These are phyloP conservation scores for Spongilla lacustris DNA, from an alignment of 37 sponge, comb jelly and placozoan species.

Conservation along the genomic window DNA sequence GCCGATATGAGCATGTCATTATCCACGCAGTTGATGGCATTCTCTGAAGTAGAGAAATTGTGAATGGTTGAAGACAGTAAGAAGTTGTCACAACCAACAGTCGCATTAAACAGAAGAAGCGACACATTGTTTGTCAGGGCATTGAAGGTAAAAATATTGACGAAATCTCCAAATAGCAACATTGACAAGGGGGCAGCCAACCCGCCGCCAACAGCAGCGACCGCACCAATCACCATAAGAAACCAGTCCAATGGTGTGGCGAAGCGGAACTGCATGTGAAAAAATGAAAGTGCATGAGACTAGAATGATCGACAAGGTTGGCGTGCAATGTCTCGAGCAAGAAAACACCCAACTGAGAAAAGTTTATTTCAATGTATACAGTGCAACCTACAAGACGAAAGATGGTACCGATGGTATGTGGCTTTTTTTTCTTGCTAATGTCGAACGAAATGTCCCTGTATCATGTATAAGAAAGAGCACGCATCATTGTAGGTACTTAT, in stretches of 20 bases:
- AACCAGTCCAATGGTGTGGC: conserved; percentile 63
- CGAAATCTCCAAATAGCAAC: conserved; percentile 73
- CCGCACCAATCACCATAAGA: conserved; percentile 56
- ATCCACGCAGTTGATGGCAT: not conserved
- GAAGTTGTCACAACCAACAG: not conserved
- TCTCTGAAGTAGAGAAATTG: not conserved
- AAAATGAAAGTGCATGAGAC: too few species aligned
- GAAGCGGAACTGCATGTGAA: conserved; percentile 71
- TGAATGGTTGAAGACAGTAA: not conserved
- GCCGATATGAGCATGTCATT: not conserved
- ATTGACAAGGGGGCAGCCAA: conserved; percentile 57
- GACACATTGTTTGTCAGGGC: not conserved
- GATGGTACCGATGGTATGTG: too few species aligned
- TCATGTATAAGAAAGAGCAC: too few species aligned
- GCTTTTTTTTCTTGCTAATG: too few species aligned
- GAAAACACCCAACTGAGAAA: too few species aligned
- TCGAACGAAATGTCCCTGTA: too few species aligned
- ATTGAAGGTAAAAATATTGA: conserved; percentile 51
- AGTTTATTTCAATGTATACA: too few species aligned
- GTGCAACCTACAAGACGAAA: too few species aligned
- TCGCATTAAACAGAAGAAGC: not conserved
- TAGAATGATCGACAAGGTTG: too few species aligned
- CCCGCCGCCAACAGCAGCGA: conserved; percentile 68
- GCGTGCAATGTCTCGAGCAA: too few species aligned
- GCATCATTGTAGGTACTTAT: too few species aligned